Evolutionary conservation across 2,888 invertebrate genomes (phyloP), one percentile per base, ranked within the genome.

Genomic region (Oxytorus armatus): DNA sequence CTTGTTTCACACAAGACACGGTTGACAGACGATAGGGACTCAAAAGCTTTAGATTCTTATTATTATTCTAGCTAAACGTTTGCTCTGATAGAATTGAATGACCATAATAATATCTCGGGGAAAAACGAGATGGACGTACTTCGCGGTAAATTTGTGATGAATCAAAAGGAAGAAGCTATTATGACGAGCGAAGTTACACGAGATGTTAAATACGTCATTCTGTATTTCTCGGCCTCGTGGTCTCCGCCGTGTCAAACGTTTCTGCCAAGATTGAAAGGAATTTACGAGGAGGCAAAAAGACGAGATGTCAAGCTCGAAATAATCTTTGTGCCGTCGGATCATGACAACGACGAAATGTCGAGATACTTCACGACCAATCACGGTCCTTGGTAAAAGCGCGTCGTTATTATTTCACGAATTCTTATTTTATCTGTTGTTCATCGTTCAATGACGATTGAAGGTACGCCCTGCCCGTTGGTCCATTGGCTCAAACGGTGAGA

Each of bases 161-260:
- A 85, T 51, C 53, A 61, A 16, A 82, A 80, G 3, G 83, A 84
- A 23, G 86, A 84, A 63, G 68, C 79, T 5, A 57, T 86, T 36
- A 78, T 84, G 23, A 59, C 85, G 25, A 83, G 79, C 55, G 86
- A 87, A 23, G 83, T 82, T 16, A 78, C 86, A 7, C 76, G 82
- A 5, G 81, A 84, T 4, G 65, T 73, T 23, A 77, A 84, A n/a
- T 87, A 81, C 69, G 61, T 87, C 10, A 78, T 77, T 55, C 70
- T 87, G 18, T 87, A 87, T 79, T 87, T 86, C 49, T 87, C 87
- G 18, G 86, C 87, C 39, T 85, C 87, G 3, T 87, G 87, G 87
- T 85, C 82, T 66, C 85, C 85, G n/a, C 84, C 86, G 0, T 86
- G 87, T 68, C 83, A 83, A 66, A 85, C 66, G 8, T 85, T 87